Conservation (phyloP, 2,113 vertebrate species). For the Mustelus asterias region DNA sequence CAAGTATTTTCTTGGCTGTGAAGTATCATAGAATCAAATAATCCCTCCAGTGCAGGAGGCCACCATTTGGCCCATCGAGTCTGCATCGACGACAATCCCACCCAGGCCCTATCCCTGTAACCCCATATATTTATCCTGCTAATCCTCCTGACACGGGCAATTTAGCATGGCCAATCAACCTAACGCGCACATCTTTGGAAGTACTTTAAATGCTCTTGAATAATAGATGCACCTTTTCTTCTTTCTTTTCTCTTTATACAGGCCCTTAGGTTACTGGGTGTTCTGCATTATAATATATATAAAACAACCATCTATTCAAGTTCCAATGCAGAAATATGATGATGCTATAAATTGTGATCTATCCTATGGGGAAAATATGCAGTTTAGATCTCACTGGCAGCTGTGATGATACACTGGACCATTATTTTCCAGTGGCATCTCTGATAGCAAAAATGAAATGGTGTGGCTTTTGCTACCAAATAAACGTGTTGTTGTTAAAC, state of each 20-base stretch:
- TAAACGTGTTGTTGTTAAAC: too few relatives aligned
- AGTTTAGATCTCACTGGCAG: neutral
- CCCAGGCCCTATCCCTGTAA: too few relatives aligned
- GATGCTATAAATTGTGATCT: neutral
- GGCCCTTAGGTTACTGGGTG: neutral
- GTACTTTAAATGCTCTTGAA: neutral
- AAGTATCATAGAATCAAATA: neutral
- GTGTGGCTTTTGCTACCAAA: too few relatives aligned
- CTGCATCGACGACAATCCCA: too few relatives aligned
- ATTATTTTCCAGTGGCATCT: neutral
- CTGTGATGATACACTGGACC: neutral
- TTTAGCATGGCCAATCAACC: too few relatives aligned
- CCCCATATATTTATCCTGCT: too few relatives aligned
- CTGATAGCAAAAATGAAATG: too few relatives aligned
- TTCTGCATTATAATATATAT: neutral
- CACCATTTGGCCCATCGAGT: too few relatives aligned
- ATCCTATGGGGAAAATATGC: neutral
- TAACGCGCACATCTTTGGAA: too few relatives aligned
- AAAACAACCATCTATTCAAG: neutral
- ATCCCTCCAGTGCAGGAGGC: too few relatives aligned
- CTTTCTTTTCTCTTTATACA: neutral
- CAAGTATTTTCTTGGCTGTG: neutral
- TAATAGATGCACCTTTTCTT: neutral
- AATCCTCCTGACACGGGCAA: too few relatives aligned
- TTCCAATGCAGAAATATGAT: neutral